A percentile compares a stretch with the other conserved stretches of the same genome.
Conservation (phyloP, 2,113 vertebrate genomes). For the Spilogale gracilis region DNA sequence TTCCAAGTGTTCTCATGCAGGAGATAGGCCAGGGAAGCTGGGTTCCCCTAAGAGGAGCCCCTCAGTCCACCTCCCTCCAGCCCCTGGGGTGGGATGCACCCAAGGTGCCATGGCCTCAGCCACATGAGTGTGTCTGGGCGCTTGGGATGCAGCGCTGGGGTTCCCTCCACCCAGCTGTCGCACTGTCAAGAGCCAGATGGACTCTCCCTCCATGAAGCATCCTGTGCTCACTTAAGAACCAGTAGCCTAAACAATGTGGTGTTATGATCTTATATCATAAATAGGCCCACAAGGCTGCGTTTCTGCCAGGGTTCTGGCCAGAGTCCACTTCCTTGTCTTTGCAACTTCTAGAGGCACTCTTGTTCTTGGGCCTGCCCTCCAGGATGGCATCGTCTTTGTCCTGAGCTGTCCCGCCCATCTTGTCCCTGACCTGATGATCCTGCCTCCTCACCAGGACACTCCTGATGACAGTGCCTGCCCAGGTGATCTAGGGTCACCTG, state of each 20-base stretch:
- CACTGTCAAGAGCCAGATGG: background rate
- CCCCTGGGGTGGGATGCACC: background rate
- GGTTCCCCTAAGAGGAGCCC: too few species aligned
- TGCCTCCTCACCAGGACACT: background rate
- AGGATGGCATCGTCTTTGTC: background rate
- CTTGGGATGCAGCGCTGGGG: accelerated
- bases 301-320: background rate
- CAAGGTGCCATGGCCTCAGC: background rate
- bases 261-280: too few species aligned
- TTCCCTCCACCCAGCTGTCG: accelerated
- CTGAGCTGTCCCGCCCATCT: background rate
- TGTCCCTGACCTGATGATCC: background rate
- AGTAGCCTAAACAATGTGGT: background rate
- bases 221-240: background rate
- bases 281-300: accelerated
- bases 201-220: background rate
- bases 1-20: background rate
- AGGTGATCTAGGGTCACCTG: background rate
- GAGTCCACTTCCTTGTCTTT: background rate
- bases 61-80: too few species aligned
- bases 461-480: background rate
- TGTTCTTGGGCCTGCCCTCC: accelerated
- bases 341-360: too few species aligned
- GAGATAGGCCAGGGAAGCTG: accelerated
- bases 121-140: accelerated